Conservation (phyloP, 2,113 vertebrate species). For the Ochotona curzoniae region DNA sequence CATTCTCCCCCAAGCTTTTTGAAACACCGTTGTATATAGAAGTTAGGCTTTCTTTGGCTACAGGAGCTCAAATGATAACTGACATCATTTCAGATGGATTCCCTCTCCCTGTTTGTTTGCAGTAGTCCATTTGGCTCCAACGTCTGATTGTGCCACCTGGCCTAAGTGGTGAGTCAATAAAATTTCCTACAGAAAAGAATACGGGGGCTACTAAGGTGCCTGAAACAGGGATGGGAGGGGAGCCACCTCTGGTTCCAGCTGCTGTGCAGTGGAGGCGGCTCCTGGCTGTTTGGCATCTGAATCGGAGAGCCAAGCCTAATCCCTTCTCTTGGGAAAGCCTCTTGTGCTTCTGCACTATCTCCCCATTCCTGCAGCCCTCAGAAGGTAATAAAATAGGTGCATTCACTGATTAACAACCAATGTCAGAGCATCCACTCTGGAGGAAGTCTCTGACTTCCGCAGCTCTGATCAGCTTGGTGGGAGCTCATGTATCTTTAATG, state of each 20-base stretch:
- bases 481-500: conserved; percentile 87
- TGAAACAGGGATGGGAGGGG: background rate
- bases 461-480: conserved; percentile 81
- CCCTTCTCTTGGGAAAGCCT: background rate
- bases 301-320: conserved; percentile 41
- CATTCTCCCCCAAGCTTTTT: no score
- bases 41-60: background rate
- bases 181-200: background rate
- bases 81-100: background rate
- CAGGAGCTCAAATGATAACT: background rate
- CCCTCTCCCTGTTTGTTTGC: background rate
- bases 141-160: background rate
- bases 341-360: conserved; percentile 39
- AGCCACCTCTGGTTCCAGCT: background rate
- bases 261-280: background rate
- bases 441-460: conserved; percentile 82
- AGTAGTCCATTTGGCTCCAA: background rate
- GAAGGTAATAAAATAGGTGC: conserved; percentile 76
- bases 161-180: background rate
- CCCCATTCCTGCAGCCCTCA: conserved; percentile 50
- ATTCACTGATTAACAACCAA: conserved; percentile 82
- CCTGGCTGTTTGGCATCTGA: conserved; percentile 30
- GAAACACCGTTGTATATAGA: background rate
- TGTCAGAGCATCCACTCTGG: conserved; percentile 77
- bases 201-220: background rate